Percentiles rank a stretch among this genome's conserved stretches.
Conservation (phyloP, 2,797 vertebrate species). For the Ateles fusciceps region DNA sequence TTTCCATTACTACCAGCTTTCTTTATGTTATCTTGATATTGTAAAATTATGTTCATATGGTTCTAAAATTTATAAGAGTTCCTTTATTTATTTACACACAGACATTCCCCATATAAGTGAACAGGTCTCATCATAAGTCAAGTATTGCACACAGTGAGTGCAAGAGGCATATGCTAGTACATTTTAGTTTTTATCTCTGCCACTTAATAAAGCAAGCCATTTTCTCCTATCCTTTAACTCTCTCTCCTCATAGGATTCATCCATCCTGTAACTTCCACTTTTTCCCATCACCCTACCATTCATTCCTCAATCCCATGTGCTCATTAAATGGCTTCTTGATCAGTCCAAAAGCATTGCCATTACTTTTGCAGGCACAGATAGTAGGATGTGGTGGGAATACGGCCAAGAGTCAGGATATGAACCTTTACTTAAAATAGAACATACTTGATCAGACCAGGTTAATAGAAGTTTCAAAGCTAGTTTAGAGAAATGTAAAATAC, state of each 20-base stretch:
- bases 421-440: background rate
- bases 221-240: background rate
- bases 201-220: background rate
- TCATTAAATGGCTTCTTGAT: background rate
- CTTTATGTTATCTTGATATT: background rate
- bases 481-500: background rate
- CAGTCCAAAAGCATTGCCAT: background rate
- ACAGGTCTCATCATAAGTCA: background rate
- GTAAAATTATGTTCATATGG: background rate
- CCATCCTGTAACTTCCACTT: background rate
- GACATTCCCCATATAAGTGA: background rate
- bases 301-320: background rate
- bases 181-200: background rate
- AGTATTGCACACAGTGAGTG: background rate
- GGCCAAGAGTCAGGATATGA: background rate
- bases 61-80: background rate
- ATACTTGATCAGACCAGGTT: background rate
- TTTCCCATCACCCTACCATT: background rate
- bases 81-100: background rate
- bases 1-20: background rate
- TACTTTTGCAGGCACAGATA: background rate
- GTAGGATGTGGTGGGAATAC: background rate
- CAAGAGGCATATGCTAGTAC: background rate
- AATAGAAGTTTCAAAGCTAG: background rate
- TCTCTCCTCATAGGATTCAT: background rate